These are phyloP conservation scores for Dendrolimus punctatus DNA, from an alignment of 1,140 invertebrate genomes.

Conservation along the genomic window DNA sequence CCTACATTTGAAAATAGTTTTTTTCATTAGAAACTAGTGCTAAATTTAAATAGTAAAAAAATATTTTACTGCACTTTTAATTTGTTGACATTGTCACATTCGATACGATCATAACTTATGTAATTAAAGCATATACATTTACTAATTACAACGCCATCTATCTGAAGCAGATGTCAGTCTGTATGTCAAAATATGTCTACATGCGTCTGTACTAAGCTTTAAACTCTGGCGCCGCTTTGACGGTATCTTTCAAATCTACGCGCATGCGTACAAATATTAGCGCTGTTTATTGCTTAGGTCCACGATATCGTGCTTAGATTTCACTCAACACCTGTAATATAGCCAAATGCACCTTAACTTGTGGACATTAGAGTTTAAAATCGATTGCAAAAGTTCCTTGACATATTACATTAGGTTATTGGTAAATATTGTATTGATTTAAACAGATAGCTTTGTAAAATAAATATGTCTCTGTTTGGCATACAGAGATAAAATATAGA, in stretches of 20 bases:
- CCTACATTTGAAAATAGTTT: too few species aligned
- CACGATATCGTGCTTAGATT: constrained; percentile 47
- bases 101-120: too few species aligned
- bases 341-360: not conserved
- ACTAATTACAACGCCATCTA: too few species aligned
- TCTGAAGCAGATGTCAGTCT: too few species aligned
- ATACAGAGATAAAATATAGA: constrained; percentile 23
- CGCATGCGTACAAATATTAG: constrained; percentile 29
- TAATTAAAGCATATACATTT: too few species aligned
- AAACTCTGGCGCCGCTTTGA: constrained; percentile 26
- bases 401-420: constrained; percentile 4
- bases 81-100: too few species aligned
- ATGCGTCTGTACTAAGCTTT: constrained; percentile 2
- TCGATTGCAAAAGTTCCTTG: not conserved
- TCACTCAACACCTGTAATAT: constrained; percentile 29
- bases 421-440: constrained; percentile 28
- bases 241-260: constrained; percentile 41
- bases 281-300: constrained; percentile 44
- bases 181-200: too few species aligned
- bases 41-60: too few species aligned
- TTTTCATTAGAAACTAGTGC: too few species aligned
- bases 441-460: constrained; percentile 38
- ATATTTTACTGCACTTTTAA: too few species aligned
- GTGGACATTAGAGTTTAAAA: not conserved
- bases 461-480: constrained; percentile 45